Evolutionary conservation across 2,113 vertebrate genomes (phyloP), one percentile per base, ranked within the genome.

Genomic region (Trematocara macrostoma): DNA sequence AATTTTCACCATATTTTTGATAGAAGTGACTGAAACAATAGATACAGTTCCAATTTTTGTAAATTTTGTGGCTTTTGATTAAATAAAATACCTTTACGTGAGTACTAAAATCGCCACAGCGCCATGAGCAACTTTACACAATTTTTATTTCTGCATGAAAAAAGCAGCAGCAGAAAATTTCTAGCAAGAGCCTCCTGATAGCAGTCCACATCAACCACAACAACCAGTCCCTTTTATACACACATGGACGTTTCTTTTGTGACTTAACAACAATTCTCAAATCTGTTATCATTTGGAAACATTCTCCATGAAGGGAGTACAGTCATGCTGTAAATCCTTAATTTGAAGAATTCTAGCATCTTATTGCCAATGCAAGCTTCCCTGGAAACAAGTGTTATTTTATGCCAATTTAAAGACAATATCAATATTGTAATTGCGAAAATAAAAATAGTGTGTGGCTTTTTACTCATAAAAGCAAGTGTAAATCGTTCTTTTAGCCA

Each of bases 401-500:
- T 49, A 76, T 12, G 42, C 29, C 42, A 8, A 15, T 31, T 49
- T 16, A 31, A 31, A 49, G 6, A n/a, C 16, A 49, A 31, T 76
- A 31, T 49, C 26, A 76, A 12, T n/a, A 31, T 11, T n/a, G 6
- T 31, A 49, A 31, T 16, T 76, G 23, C 0, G 2, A 1, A 31
- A 76, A 76, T 31, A 7, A 31, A 76, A 0, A 76, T 31, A 31
- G 3, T 18, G 11, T 31, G 40, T 49, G 9, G 15, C 42, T 18
- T 29, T 74, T 49, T 29, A 4, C 0, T 2, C 26, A 4, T 31
- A 74, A 11, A 74, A 18, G 0, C 23, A 31, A 0, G 23, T 74
- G 8, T 47, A 47, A 7, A 74, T 49, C 0, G 1, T 7, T 74
- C 15, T 74, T 74, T 74, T 49, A 74, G 14, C 4, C 3, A 45